These are phyloP conservation scores for Macrophya alboannulata DNA, from an alignment of 2,888 invertebrate genomes.

Conservation along the genomic window DNA sequence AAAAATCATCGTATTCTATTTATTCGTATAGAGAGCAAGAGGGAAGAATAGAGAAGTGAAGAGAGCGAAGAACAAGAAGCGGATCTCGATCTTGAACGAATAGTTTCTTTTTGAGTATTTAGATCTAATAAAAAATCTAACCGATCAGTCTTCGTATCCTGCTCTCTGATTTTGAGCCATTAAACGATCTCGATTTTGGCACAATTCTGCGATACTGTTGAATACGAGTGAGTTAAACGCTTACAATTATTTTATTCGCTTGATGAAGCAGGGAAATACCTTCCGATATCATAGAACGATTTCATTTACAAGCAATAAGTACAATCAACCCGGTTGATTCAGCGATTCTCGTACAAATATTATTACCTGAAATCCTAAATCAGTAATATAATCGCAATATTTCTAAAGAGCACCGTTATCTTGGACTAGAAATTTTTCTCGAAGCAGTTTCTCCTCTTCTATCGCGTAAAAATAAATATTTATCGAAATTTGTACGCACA, in stretches of 20 bases:
- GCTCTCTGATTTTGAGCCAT: constrained; percentile 25
- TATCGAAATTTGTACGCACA: neutral
- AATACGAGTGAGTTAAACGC: constrained; percentile 6
- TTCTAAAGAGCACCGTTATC: constrained; percentile 29
- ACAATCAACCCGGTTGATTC: neutral
- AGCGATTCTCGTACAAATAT: neutral
- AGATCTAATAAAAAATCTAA: neutral
- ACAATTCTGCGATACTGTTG: neutral
- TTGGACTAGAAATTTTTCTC: neutral
- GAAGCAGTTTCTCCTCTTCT: neutral
- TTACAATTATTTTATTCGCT: neutral
- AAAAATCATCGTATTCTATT: neutral
- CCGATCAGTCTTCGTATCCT: constrained; percentile 1
- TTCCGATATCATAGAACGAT: neutral
- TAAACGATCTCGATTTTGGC: constrained; percentile 19
- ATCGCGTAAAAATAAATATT: neutral
- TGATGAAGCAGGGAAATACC: neutral
- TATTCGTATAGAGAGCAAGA: constrained; percentile 6
- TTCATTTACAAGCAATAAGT: neutral
- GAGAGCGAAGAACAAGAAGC: neutral
- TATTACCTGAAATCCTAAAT: neutral
- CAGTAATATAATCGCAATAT: neutral
- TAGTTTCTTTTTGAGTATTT: neutral
- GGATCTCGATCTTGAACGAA: neutral
- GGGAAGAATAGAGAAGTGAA: neutral